Conservation (phyloP, 2,888 invertebrate genomes). For the Patella caerulea region DNA sequence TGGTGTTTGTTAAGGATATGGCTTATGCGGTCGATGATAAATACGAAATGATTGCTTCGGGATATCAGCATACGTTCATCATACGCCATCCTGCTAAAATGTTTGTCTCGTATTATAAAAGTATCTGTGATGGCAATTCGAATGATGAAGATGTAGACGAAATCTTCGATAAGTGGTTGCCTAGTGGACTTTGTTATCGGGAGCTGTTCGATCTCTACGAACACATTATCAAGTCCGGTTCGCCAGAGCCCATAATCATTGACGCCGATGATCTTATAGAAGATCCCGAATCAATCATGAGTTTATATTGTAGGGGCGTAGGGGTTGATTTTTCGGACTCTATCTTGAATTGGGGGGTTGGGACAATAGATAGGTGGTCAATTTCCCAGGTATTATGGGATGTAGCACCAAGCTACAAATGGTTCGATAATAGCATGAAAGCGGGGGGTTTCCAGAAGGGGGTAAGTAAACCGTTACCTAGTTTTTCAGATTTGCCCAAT, state of each 20-base stretch:
- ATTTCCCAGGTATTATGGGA: too few species aligned
- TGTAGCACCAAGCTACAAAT: too few species aligned
- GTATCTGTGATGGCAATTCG: background rate
- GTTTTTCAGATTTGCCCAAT: too few species aligned
- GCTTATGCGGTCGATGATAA: background rate
- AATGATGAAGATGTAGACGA: background rate
- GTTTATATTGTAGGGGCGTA: background rate
- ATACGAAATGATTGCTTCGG: background rate
- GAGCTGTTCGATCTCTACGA: background rate
- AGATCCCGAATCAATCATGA: background rate
- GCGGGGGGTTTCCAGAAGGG: too few species aligned
- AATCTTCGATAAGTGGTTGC: background rate
- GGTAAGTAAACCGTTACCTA: too few species aligned
- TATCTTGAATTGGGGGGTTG: background rate
- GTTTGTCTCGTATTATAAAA: background rate
- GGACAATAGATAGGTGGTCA: too few species aligned
- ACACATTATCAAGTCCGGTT: background rate
- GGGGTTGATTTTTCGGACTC: background rate
- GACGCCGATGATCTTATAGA: background rate
- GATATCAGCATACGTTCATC: background rate
- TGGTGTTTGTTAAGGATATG: slow-evolving; percentile 4
- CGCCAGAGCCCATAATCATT: background rate
- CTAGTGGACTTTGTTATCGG: background rate
- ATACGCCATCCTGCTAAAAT: background rate
- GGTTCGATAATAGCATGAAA: too few species aligned